A percentile compares a stretch with the other conserved stretches of the same genome.
These are phyloP conservation scores for Lethrus apterus DNA, from an alignment of 1,140 invertebrate genomes.

Conservation along the genomic window DNA sequence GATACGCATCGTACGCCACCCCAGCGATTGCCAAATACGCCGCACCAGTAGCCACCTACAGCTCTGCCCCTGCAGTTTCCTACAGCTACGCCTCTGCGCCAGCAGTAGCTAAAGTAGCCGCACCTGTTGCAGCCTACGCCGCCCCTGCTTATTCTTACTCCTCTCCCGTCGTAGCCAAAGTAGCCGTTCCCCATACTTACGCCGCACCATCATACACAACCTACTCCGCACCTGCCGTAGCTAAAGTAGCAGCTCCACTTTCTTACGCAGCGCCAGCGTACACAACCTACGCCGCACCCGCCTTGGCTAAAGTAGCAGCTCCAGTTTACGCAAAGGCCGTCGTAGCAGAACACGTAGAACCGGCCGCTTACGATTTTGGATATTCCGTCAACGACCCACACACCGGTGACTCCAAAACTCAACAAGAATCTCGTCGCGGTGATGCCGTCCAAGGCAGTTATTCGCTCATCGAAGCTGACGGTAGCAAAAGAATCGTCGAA, in stretches of 20 bases:
- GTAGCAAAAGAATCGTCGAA: constrained; percentile 45
- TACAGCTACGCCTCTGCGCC: constrained; percentile 16
- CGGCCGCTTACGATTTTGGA: constrained; percentile 28
- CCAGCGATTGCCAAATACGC: constrained; percentile 10
- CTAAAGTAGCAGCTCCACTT: constrained; percentile 25
- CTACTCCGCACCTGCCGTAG: constrained; percentile 18
- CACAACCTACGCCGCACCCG: constrained; percentile 23
- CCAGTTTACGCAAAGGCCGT: constrained; percentile 32
- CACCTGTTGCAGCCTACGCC: constrained; percentile 17
- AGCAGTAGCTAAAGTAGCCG: constrained; percentile 20
- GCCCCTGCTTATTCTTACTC: constrained; percentile 3
- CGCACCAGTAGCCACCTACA: constrained; percentile 14
- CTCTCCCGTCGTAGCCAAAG: constrained; percentile 19
- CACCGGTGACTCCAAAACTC: constrained; percentile 37
- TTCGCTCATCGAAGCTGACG: constrained; percentile 47
- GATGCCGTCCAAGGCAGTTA: constrained; percentile 30
- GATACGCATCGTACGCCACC: background rate
- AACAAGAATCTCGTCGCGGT: constrained; percentile 26
- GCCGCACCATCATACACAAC: constrained; percentile 13
- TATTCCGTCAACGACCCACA: constrained; percentile 42
- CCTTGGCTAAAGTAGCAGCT: constrained; percentile 23
- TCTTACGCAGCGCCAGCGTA: constrained; percentile 22
- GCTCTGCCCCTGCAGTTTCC: constrained; percentile 13
- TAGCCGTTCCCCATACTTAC: constrained; percentile 5
- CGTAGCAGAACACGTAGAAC: constrained; percentile 34